These are phyloP conservation scores for Pandemis cinnamomeana DNA, from an alignment of 2,888 invertebrate species.

Conservation along the genomic window DNA sequence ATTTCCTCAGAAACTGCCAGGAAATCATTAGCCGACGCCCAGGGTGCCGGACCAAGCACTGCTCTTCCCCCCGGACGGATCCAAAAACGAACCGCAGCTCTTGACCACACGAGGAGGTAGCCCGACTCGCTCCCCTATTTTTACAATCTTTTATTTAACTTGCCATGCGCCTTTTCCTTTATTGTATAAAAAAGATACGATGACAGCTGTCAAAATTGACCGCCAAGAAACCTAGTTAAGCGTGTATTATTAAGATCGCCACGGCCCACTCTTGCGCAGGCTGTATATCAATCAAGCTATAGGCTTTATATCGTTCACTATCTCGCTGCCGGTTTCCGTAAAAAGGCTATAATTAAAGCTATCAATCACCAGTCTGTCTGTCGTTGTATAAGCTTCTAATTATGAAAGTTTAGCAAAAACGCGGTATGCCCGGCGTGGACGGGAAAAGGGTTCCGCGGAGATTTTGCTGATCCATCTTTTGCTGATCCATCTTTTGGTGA, in stretches of 20 bases:
- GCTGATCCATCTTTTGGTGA: background rate
- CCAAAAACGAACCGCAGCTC: too few relatives aligned
- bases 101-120: too few relatives aligned
- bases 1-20: too few relatives aligned
- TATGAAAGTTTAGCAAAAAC: conserved; percentile 41
- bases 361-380: conserved; percentile 52
- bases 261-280: background rate
- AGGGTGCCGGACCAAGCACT: too few relatives aligned
- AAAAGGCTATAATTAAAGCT: conserved; percentile 56
- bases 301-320: conserved; percentile 41
- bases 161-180: too few relatives aligned
- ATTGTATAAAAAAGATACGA: too few relatives aligned
- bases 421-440: background rate
- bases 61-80: too few relatives aligned
- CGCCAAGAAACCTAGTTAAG: too few relatives aligned
- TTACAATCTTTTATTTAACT: too few relatives aligned
- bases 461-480: background rate
- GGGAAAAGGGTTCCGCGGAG: background rate
- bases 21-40: too few relatives aligned
- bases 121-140: too few relatives aligned
- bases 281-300: background rate
- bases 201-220: too few relatives aligned
- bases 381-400: conserved; percentile 41
- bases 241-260: background rate
- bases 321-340: conserved; percentile 59